These are phyloP conservation scores for Dunckerocampus dactyliophorus DNA, from an alignment of 2,113 vertebrate genomes.

Conservation along the genomic window DNA sequence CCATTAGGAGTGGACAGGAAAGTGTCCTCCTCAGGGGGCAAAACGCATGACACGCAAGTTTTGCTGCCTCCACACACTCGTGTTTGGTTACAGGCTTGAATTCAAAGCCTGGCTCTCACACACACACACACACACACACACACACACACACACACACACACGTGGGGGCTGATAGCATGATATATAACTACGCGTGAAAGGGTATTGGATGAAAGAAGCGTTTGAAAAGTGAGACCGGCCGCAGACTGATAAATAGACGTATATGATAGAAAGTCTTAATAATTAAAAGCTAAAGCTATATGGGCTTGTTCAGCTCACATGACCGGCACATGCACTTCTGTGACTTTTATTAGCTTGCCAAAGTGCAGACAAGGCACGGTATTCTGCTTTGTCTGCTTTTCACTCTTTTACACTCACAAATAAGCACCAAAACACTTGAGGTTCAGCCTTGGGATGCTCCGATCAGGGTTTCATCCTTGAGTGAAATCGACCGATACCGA, in stretches of 20 bases:
- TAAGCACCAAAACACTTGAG: too few relatives aligned
- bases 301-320: slow-evolving; percentile 3
- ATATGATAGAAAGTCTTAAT: slow-evolving; percentile 37
- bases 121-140: slow-evolving; percentile 1
- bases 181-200: slow-evolving; percentile 10
- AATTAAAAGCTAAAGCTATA: slow-evolving; percentile 38
- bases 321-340: neutral
- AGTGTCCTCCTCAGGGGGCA: slow-evolving; percentile 41
- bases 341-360: too few relatives aligned
- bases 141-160: slow-evolving; percentile 11
- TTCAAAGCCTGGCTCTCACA: slow-evolving; percentile 21
- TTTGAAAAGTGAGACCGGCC: slow-evolving; percentile 7
- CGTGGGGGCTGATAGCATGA: slow-evolving; percentile 14
- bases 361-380: too few relatives aligned
- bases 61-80: slow-evolving; percentile 33
- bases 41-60: slow-evolving; percentile 1
- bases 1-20: slow-evolving; percentile 40
- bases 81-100: slow-evolving; percentile 53
- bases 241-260: slow-evolving; percentile 10
- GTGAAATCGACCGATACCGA: too few relatives aligned
- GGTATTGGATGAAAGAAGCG: slow-evolving; percentile 1
- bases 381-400: too few relatives aligned
- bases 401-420: too few relatives aligned
- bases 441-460: too few relatives aligned
- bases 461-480: too few relatives aligned